Conservation (phyloP, 2,113 vertebrate species). For the Apteryx mantelli region DNA sequence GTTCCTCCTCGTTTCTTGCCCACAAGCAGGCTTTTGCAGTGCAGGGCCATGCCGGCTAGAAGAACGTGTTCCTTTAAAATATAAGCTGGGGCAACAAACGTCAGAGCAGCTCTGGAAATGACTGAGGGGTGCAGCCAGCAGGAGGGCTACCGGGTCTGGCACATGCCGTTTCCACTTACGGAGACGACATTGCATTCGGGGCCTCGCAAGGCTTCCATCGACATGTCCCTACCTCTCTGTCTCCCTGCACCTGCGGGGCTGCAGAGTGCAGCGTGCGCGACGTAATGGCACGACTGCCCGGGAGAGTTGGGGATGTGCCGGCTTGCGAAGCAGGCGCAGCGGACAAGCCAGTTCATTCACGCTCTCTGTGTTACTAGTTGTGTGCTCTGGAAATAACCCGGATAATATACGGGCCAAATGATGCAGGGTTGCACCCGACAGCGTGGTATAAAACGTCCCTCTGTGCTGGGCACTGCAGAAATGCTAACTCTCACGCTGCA, state of each 20-base stretch:
- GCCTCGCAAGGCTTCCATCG: neutral
- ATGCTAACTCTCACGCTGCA: neutral
- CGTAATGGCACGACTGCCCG: neutral
- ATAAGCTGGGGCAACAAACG: neutral
- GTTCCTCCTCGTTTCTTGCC: neutral
- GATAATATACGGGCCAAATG: rapidly evolving
- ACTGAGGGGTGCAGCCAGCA: rapidly evolving
- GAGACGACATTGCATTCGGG: rapidly evolving
- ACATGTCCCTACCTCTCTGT: neutral
- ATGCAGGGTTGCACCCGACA: rapidly evolving
- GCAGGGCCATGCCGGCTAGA: neutral
- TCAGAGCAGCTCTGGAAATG: neutral
- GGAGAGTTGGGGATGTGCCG: neutral
- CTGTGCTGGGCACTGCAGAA: rapidly evolving
- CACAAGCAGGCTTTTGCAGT: neutral
- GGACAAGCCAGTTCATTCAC: neutral
- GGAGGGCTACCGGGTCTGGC: neutral
- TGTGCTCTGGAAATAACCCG: neutral
- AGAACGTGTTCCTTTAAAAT: neutral
- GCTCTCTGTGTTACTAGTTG: neutral
- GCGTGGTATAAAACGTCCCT: rapidly evolving
- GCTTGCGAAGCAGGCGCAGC: neutral
- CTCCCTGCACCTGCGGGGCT: neutral
- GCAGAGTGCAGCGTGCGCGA: neutral
- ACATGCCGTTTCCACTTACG: neutral